Evolutionary conservation across 1,140 invertebrate species (phyloP).

Genomic region (Drosophila kurseongensis): DNA sequence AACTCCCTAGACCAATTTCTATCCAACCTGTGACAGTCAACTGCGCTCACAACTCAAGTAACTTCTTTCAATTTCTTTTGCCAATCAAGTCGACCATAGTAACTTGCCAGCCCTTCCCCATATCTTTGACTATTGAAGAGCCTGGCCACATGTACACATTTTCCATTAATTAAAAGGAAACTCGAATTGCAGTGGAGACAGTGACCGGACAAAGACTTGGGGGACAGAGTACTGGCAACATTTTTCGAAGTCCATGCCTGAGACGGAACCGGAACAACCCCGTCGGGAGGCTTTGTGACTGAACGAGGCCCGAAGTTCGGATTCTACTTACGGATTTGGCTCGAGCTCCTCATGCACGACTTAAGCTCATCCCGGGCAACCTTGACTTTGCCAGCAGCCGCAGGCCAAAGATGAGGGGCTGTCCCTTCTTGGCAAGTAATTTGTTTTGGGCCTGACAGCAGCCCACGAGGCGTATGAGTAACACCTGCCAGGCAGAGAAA

Average conservation of each 20-base stretch:
- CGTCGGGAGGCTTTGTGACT: slow-evolving; percentile 57
- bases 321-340: slow-evolving; percentile 22
- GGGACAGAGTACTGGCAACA: slow-evolving; percentile 30
- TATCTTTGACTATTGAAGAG: slow-evolving; percentile 44
- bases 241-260: slow-evolving; percentile 58
- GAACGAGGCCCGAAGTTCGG: slow-evolving; percentile 10
- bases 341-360: slow-evolving; percentile 34
- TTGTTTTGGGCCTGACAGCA: slow-evolving; percentile 60
- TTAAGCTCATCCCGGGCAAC: slow-evolving; percentile 54
- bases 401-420: slow-evolving; percentile 21
- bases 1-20: slow-evolving; percentile 32
- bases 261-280: slow-evolving; percentile 58
- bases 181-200: slow-evolving; percentile 24
- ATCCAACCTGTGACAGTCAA: slow-evolving; percentile 47
- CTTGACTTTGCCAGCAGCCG: slow-evolving; percentile 62
- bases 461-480: slow-evolving; percentile 62
- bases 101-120: slow-evolving; percentile 14
- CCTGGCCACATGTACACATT: slow-evolving; percentile 68
- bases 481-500: slow-evolving; percentile 58
- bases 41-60: slow-evolving; percentile 18
- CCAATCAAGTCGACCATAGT: slow-evolving; percentile 23
- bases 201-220: slow-evolving; percentile 42
- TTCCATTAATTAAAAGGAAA: slow-evolving; percentile 77
- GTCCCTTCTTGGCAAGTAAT: slow-evolving; percentile 59
- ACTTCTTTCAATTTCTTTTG: slow-evolving; percentile 56